These are phyloP conservation scores for Tiliacea citrago DNA, from an alignment of 2,888 invertebrate genomes.

Conservation along the genomic window DNA sequence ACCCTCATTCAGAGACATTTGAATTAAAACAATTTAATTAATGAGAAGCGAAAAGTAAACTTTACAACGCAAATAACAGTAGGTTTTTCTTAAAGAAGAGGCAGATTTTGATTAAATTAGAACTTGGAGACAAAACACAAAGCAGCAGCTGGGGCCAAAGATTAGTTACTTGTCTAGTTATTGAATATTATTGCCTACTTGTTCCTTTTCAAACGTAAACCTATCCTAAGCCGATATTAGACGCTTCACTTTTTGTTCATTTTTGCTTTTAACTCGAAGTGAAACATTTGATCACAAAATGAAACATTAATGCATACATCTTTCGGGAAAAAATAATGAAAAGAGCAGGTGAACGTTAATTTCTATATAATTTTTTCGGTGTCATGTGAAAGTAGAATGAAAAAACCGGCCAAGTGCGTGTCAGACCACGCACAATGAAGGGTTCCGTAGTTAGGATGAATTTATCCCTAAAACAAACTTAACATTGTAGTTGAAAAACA, in stretches of 20 bases:
- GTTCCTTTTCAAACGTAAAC: background rate
- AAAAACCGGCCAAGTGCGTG: too few relatives aligned
- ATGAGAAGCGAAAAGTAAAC: conserved; percentile 69
- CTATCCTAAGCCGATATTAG: background rate
- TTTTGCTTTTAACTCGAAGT: background rate
- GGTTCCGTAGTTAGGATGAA: too few relatives aligned
- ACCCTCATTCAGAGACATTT: conserved; percentile 57
- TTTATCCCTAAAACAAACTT: too few relatives aligned
- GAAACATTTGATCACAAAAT: background rate
- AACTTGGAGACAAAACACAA: conserved; percentile 71
- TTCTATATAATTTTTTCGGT: background rate
- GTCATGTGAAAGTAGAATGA: background rate
- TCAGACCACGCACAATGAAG: too few relatives aligned
- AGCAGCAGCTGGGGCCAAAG: conserved; percentile 60
- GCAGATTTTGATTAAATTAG: conserved; percentile 77
- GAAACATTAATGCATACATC: background rate
- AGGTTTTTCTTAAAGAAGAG: conserved; percentile 72
- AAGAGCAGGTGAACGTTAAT: background rate
- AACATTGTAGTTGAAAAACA: too few relatives aligned
- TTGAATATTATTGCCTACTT: conserved; percentile 12
- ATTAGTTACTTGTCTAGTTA: conserved; percentile 41
- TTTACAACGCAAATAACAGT: conserved; percentile 71
- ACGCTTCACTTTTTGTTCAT: background rate
- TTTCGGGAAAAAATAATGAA: background rate
- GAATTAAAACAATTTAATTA: conserved; percentile 77